Base-by-base conservation (phyloP, 2,888 invertebrate species). In the Neoaliturus tenellus region DNA sequence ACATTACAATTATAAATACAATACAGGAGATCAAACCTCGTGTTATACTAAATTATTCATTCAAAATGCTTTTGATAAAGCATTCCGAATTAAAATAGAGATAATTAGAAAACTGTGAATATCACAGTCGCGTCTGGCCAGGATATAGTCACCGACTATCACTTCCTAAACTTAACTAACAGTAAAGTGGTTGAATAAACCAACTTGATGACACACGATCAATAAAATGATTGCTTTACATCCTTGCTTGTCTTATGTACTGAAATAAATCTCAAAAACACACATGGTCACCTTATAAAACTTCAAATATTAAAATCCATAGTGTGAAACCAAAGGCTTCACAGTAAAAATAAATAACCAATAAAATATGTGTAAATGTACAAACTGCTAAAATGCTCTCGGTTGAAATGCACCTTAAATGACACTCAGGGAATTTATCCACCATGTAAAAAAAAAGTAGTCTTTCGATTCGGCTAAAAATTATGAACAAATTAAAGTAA, bases 91-190 rank as follows among this genome's bases (percentile, higher is more conserved):
- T 28, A 1, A 44, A 75, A 3, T 75, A 75, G 25, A 25, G 44
- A 31, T 20, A 28, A 35, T 31, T 78, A 51, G 31, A 33, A 51
- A 75, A 75, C 78, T 78, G 78, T 78, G 78, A 78, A 78, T 78
- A 78, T 78, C 78, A 78, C 78, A 78, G 55, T 55, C 28, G 78
- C 20, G 78, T 78, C 78, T 78, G 78, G 78, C 78, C 78, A 55
- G 78, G 33, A 78, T 48, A 44, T 78, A 78, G 78, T 78, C 78
- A 55, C 20, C 14, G 78, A 78, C 78, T 78, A 78, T 55, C 51
- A 55, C 55, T 44, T 51, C 51, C 51, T 51, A 51, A 55, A 62
- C 62, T 62, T 55, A 62, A 62, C 62, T 28, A 28, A 25, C 1
- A 31, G 31, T 62, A 62, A 62, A 62, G 31, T 62, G 62, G 31